Base-by-base conservation (phyloP, 2,113 vertebrate species). In the Antechinus stuartii region DNA sequence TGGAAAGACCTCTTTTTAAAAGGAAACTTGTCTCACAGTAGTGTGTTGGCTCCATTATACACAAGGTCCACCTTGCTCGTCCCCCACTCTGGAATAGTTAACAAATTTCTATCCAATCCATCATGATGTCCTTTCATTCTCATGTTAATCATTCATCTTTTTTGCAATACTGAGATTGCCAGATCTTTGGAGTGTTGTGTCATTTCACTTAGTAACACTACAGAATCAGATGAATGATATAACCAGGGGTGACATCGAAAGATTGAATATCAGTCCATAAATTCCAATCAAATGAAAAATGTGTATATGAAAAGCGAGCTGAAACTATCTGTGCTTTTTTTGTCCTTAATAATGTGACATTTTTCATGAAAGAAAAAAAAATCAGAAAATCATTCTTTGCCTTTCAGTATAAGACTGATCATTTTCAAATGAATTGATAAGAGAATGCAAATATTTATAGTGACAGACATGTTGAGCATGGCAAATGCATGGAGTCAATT, bases 101-200 rank as follows among this genome's bases (percentile, higher is more conserved):
- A 91, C 2, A 95, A 47, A 27, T 92, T 49, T 55, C 50, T 68
- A 0, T 0, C 0, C 0, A 0, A 93, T 97, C n/a, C 24, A 95
- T 94, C 53, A 97, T 27, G 8, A 89, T 92, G 0, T 54, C 3
- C 57, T 94, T 92, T 94, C 92, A 96, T 95, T 95, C 30, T 96
- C 92, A 25, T 96, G 30, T 55, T 97, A 49, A 2, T 97, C 94
- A 96, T 35, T 95, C 25, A 96, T 95, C 93, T 95, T 90, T 97
- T 97, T 95, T 89, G 2, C 98, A 97, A 92, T 90, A 96, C 14
- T 92, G 96, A 91, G 52, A 93, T 52, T 97, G 90, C 89, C 61
- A 95, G n/a, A 92, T 97, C 49, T 97, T 96, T 97, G 89, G 2
- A 94, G 10, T 94, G 19, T 0, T 97, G 94, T 95, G 89, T 96